Evolutionary conservation across 2,888 invertebrate genomes (phyloP).

Genomic region (Quadroppia sp.): DNA sequence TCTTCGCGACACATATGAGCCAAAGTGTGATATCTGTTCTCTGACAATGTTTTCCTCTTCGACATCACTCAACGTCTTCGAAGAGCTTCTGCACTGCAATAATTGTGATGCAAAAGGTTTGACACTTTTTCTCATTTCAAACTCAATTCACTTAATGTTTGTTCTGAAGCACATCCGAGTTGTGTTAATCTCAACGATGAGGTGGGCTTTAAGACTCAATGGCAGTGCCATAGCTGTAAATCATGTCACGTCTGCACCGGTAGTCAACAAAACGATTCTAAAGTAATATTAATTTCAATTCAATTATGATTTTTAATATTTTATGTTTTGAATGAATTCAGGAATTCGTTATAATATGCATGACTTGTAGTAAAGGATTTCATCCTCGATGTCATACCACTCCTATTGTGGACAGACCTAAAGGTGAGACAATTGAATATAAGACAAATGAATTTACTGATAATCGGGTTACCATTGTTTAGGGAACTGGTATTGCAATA

Average conservation of each 20-base stretch:
- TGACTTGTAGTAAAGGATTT: slow-evolving; percentile 76
- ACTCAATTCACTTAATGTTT: neutral
- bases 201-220: slow-evolving; percentile 56
- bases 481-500: slow-evolving; percentile 16
- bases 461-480: neutral
- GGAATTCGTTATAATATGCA: slow-evolving; percentile 72
- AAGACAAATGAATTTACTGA: neutral
- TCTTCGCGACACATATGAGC: slow-evolving; percentile 42
- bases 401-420: slow-evolving; percentile 52
- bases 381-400: slow-evolving; percentile 76
- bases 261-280: slow-evolving; percentile 55
- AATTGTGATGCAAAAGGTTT: slow-evolving; percentile 68
- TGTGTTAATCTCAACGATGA: slow-evolving; percentile 56
- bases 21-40: slow-evolving; percentile 52
- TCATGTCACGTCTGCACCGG: slow-evolving; percentile 76
- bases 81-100: slow-evolving; percentile 64
- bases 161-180: slow-evolving; percentile 56
- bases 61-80: slow-evolving; percentile 55
- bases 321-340: slow-evolving; percentile 51
- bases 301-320: slow-evolving; percentile 57
- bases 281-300: neutral
- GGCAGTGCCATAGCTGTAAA: slow-evolving; percentile 87
- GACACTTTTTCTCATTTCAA: neutral
- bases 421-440: slow-evolving; percentile 49
- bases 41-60: slow-evolving; percentile 13